phyloP scores from a whole-genome alignment of 2,797 vertebrate genomes.

The Catharus ustulatus region DNA sequence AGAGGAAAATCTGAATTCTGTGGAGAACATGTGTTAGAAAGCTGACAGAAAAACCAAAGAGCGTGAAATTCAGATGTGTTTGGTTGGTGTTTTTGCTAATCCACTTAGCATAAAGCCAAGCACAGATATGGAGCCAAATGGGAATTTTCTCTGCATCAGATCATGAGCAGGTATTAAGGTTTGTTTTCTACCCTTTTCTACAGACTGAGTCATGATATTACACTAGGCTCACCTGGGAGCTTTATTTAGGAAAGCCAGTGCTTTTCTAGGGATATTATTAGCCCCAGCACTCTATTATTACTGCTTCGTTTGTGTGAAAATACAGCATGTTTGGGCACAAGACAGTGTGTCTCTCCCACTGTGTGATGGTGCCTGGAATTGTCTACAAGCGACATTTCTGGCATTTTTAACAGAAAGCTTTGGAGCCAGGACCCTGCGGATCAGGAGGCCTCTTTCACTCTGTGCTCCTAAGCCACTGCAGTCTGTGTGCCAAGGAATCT shows the following conservation, averaged over 20 bases:
- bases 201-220: not conserved
- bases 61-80: constrained; percentile 60
- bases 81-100: constrained; percentile 53
- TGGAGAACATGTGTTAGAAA: constrained; percentile 31
- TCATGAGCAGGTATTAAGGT: constrained; percentile 26
- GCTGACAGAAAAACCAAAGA: constrained; percentile 50
- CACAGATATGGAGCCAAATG: constrained; percentile 32
- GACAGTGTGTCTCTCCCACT: not conserved
- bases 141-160: constrained; percentile 42
- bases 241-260: not conserved
- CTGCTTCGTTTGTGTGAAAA: not conserved
- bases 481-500: accelerated
- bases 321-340: not conserved
- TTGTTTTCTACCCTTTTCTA: constrained; percentile 7
- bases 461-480: not conserved
- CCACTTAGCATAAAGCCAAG: constrained; percentile 48
- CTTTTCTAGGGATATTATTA: not conserved
- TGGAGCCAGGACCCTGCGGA: accelerated
- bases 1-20: constrained; percentile 52
- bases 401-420: not conserved
- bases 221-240: not conserved
- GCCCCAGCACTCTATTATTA: not conserved
- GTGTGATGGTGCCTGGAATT: not conserved
- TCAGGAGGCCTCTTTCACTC: not conserved
- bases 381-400: not conserved